These are phyloP conservation scores for Herpailurus yagouaroundi DNA, from an alignment of 2,113 vertebrate species.

Conservation along the genomic window DNA sequence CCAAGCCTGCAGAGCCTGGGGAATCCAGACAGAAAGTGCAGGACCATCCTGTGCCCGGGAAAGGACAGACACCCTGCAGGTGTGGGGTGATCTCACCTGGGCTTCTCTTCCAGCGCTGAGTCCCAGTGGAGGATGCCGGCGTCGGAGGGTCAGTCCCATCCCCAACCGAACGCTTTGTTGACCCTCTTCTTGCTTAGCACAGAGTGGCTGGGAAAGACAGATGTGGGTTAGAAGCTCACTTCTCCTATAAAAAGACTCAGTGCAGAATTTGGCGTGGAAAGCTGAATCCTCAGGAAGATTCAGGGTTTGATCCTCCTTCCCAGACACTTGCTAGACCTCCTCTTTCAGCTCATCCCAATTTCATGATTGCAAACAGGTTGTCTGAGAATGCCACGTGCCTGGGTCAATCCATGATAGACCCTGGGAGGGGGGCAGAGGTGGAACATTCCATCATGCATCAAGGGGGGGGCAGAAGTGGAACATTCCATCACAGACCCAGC, in stretches of 20 bases:
- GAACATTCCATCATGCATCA: not conserved
- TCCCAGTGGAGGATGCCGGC: not conserved
- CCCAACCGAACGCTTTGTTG: not conserved
- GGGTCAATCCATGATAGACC: not conserved
- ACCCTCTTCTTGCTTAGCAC: not conserved
- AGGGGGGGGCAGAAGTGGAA: too few relatives aligned
- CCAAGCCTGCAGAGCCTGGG: not conserved
- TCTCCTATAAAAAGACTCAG: not conserved
- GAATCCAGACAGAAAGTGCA: not conserved
- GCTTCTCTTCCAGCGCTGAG: not conserved
- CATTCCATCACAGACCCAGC: too few relatives aligned
- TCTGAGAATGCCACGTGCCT: not conserved
- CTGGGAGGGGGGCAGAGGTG: too few relatives aligned
- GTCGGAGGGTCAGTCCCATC: not conserved
- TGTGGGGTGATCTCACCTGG: not conserved
- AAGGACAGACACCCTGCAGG: not conserved
- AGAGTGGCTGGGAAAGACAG: not conserved
- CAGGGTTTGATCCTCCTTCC: not conserved
- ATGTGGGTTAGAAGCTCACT: not conserved
- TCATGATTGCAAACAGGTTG: too few relatives aligned
- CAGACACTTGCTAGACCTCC: not conserved
- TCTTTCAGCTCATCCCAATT: not conserved
- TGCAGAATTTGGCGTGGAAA: rapidly evolving
- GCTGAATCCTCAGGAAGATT: not conserved
- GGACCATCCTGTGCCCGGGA: not conserved